Evolutionary conservation across 2,113 vertebrate species (phyloP).

Genomic region (Saimiri boliviensis): DNA sequence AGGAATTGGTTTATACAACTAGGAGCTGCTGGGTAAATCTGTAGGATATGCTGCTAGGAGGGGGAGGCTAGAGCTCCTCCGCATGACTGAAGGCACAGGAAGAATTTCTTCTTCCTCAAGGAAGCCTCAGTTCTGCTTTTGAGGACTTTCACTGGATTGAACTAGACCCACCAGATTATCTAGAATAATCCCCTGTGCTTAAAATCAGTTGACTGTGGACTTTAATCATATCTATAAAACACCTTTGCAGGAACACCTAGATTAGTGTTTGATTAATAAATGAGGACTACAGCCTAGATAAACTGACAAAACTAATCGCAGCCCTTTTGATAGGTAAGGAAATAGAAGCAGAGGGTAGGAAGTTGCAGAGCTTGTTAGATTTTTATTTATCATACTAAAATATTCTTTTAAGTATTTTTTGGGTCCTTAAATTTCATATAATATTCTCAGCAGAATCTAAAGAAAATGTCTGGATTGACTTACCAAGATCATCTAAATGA

Average conservation of each 20-base stretch:
- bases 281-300: background rate
- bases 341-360: background rate
- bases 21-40: background rate
- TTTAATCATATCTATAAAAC: background rate
- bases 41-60: background rate
- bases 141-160: background rate
- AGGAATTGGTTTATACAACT: background rate
- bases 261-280: background rate
- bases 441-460: background rate
- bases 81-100: background rate
- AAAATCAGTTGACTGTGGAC: background rate
- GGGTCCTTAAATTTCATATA: background rate
- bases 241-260: background rate
- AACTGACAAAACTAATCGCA: background rate
- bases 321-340: background rate
- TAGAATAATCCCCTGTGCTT: background rate
- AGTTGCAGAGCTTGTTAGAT: background rate
- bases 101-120: background rate
- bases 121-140: background rate
- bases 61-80: background rate
- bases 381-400: background rate
- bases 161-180: background rate
- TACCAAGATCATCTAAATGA: background rate
- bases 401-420: background rate
- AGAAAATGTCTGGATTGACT: background rate